A percentile compares a stretch with the other conserved stretches of the same genome.
phyloP scores from a whole-genome alignment of 2,888 invertebrate genomes.

The Prosopocoilus inquinatus region DNA sequence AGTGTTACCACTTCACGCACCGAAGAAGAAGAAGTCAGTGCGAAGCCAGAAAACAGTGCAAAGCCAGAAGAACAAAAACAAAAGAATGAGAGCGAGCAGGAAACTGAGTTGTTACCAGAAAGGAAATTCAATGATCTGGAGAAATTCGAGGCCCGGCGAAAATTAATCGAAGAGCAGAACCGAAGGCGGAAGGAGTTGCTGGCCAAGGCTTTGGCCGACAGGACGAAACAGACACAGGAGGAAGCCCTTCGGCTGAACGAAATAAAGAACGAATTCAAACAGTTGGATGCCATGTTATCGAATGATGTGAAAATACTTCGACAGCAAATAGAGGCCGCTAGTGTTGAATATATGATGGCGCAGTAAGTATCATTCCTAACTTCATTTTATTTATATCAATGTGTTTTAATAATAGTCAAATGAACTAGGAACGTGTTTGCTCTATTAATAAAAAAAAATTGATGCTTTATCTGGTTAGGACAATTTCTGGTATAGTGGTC shows the following conservation, averaged over 20 bases:
- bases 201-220: slow-evolving; percentile 70
- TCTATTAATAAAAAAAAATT: too few species aligned
- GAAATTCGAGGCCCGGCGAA: slow-evolving; percentile 69
- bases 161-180: slow-evolving; percentile 77
- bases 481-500: too few species aligned
- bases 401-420: too few species aligned
- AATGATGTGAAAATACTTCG: slow-evolving; percentile 73
- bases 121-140: slow-evolving; percentile 59
- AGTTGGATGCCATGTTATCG: slow-evolving; percentile 66
- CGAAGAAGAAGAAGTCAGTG: too few species aligned
- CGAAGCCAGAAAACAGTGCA: background rate
- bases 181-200: slow-evolving; percentile 71
- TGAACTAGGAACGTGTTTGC: too few species aligned
- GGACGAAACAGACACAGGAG: slow-evolving; percentile 72
- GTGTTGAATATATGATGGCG: slow-evolving; percentile 68
- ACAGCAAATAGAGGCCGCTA: slow-evolving; percentile 74
- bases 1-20: slow-evolving; percentile 2
- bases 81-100: slow-evolving; percentile 4
- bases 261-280: slow-evolving; percentile 62
- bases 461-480: too few species aligned
- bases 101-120: slow-evolving; percentile 5
- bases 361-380: slow-evolving; percentile 59
- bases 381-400: too few species aligned
- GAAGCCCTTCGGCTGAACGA: slow-evolving; percentile 64
- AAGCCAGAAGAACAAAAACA: slow-evolving; percentile 13